These are phyloP conservation scores for Myotis daubentonii DNA, from an alignment of 2,797 vertebrate genomes.

Conservation along the genomic window DNA sequence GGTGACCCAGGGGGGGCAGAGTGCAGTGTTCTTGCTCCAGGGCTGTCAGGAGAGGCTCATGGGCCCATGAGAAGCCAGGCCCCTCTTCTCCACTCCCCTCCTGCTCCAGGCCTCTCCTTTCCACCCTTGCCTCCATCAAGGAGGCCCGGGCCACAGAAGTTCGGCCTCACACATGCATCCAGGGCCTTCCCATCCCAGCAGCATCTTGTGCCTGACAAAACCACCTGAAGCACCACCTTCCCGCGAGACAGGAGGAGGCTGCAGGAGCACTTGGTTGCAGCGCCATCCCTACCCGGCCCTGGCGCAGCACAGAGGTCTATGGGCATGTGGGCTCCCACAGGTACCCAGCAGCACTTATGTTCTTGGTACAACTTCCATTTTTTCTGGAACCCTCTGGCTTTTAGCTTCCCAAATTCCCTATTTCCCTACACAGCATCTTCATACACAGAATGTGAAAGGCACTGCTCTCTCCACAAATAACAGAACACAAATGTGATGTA, in stretches of 20 bases:
- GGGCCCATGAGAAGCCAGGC: background rate
- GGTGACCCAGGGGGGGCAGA: rapidly evolving
- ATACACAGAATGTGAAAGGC: background rate
- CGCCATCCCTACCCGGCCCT: rapidly evolving
- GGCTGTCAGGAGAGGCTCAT: background rate
- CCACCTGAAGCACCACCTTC: too few species aligned
- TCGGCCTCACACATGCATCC: background rate
- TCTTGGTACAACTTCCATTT: background rate
- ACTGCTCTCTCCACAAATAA: background rate
- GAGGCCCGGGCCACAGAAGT: background rate
- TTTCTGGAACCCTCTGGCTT: background rate
- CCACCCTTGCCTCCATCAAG: background rate
- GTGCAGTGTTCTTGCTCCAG: background rate
- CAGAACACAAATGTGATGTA: rapidly evolving
- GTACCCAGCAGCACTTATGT: too few species aligned
- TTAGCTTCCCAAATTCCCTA: background rate
- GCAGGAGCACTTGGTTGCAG: background rate
- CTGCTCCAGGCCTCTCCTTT: background rate
- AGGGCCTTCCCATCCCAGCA: background rate
- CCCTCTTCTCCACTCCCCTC: background rate
- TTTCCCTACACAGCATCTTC: background rate
- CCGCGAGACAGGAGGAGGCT: background rate
- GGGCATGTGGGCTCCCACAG: background rate
- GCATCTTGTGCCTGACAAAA: background rate
- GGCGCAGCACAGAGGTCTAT: background rate